Base-by-base conservation (phyloP, 1,140 invertebrate genomes). In the Piezodorus guildinii region DNA sequence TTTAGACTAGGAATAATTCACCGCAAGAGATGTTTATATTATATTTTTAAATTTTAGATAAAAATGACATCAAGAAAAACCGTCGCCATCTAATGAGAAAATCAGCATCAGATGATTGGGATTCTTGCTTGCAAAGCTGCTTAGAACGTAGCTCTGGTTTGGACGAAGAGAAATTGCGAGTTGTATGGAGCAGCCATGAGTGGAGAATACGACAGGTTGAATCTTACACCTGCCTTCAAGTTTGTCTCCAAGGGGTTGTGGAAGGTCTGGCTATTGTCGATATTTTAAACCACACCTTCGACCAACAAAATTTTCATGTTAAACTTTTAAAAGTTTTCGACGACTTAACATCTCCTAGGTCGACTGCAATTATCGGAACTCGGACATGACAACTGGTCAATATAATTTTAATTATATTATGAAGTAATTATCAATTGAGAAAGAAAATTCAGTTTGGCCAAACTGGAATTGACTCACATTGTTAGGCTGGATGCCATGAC, bases 231-330 rank as follows among this genome's bases (percentile, higher is more conserved):
- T 56, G 52, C 14, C 52, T 56, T 23, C 52, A 56, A 25, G 52
- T 56, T 16, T 56, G 52, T 25, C 23, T 56, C 5, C 52, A 56
- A 56, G 52, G 19, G 12, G 52, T 25, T 23, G 52, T 23, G 1
- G 52, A 56, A 56, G 52, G 52, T 15, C 21, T 56, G 19, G 52
- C 23, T 56, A 15, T 56, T 56, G 17, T 23, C 6, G 52, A 56
- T 56, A 16, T 56, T 56, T 56, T 56, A 9, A 56, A 19, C 12
- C 19, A 21, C 16, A 49, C n/a, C 5, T 19, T 23, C 21, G 6
- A 56, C 9, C 1, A 5, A 3, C 4, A 16, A 25, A 56, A 56
- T 15, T 49, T 21, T 21, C n/a, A 49, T 49, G 6, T 49, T 49
- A 49, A 21, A 49, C 52, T 56, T 16, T 23, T 56, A 56, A 56